Percentiles rank a stretch among this genome's conserved stretches.
Evolutionary conservation across 2,888 invertebrate genomes (phyloP).

Genomic region (Emmelina monodactyla): DNA sequence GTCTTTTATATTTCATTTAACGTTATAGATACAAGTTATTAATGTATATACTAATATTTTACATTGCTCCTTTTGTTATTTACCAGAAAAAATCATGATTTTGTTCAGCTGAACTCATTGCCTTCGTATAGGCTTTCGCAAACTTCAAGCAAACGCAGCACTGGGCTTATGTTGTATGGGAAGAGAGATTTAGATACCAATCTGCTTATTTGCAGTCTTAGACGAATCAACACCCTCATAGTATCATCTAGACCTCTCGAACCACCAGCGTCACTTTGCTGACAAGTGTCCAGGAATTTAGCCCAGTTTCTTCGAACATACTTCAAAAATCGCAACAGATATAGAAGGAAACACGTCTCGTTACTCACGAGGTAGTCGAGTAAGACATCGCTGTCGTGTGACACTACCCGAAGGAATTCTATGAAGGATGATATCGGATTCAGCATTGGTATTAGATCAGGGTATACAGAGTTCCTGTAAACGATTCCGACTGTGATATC

Average conservation of each 20-base stretch:
- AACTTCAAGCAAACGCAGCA: slow-evolving; percentile 80
- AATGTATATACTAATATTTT: too few species aligned
- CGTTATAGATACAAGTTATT: too few species aligned
- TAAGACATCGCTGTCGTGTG: slow-evolving; percentile 81
- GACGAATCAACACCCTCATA: slow-evolving; percentile 82
- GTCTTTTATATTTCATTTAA: slow-evolving; percentile 2
- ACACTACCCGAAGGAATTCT: slow-evolving; percentile 84
- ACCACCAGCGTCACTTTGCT: slow-evolving; percentile 64
- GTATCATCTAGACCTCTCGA: slow-evolving; percentile 76
- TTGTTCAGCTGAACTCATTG: slow-evolving; percentile 78
- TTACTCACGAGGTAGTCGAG: slow-evolving; percentile 88
- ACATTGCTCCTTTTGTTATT: too few species aligned
- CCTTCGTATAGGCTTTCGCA: slow-evolving; percentile 88
- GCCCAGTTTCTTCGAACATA: slow-evolving; percentile 85
- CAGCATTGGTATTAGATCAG: slow-evolving; percentile 81
- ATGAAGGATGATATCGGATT: slow-evolving; percentile 89
- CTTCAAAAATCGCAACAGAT: slow-evolving; percentile 83
- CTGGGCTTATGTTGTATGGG: slow-evolving; percentile 90
- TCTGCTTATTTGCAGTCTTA: slow-evolving; percentile 82
- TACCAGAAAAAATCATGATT: too few species aligned
- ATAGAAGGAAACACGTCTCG: slow-evolving; percentile 88
- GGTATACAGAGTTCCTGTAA: slow-evolving; percentile 80
- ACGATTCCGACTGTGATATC: slow-evolving; percentile 88
- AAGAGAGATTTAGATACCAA: slow-evolving; percentile 84
- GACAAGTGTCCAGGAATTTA: slow-evolving; percentile 81